Base-by-base conservation (phyloP, 1,140 invertebrate genomes). In the Caenorhabditis briggsae region DNA sequence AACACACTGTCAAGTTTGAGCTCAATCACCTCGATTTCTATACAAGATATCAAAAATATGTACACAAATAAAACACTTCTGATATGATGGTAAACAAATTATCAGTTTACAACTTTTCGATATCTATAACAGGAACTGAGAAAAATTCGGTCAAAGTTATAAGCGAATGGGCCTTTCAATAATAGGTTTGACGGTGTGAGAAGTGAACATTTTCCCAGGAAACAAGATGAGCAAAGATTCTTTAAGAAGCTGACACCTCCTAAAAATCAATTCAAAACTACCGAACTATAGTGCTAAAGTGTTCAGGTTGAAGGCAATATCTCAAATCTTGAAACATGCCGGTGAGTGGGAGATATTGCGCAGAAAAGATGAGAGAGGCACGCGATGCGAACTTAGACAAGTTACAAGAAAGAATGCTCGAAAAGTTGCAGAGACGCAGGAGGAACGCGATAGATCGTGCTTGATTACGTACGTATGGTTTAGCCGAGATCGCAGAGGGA, bases 391-490 rank as follows among this genome's bases (percentile, higher is more conserved):
- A 53, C 16, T 11, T 12, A 56, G 55, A 50, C 46, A 50, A 78
- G 70, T 78, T 46, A 78, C 70, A 78, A 53, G 43, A n/a, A 78
- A 12, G 46, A 50, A 78, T 78, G 70, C 43, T 23, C 9, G 46
- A 9, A 78, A 20, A 41, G 5, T 46, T 14, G 46, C 23, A 11
- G 70, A 78, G 70, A 78, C 70, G 70, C 46, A 78, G 70, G n/a
- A 46, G 9, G 16, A 41, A 33, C 0, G 18, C n/a, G 20, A 33
- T 16, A 11, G 46, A 78, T 78, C 70, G 43, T 50, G n/a, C 46
- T 78, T 33, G 33, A 78, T 78, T 78, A 78, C 70, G 43, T 78
- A 78, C 70, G 70, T 78, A 78, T 78, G 70, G 70, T 78, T 78
- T 78, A 78, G 70, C 33, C 53, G 70, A 78, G 70, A 78, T 78